Conservation (phyloP, 2,113 vertebrate genomes). For the Gymnobelideus leadbeateri region DNA sequence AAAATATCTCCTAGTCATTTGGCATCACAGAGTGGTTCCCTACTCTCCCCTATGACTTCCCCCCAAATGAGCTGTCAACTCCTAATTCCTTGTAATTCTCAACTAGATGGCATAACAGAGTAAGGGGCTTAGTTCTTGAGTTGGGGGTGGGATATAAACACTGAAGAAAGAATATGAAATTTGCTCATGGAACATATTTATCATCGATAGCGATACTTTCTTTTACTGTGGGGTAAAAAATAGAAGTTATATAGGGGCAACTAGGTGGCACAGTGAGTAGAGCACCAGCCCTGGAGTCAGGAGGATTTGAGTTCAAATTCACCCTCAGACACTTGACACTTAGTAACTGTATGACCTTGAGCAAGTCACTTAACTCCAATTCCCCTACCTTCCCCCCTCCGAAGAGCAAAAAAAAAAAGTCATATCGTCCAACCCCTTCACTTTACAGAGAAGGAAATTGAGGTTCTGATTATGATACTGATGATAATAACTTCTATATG, state of each 20-base stretch:
- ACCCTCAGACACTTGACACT: no score
- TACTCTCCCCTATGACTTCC: not conserved
- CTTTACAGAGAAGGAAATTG: not conserved
- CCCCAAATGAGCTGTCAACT: not conserved
- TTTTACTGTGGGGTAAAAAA: not conserved
- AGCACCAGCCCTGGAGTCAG: no score
- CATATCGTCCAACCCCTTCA: not conserved
- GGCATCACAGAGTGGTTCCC: not conserved
- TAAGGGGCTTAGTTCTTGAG: not conserved
- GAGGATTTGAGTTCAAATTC: no score
- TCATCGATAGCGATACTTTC: not conserved
- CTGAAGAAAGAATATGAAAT: not conserved
- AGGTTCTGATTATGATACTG: not conserved
- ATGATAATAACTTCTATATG: not conserved
- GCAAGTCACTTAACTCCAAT: no score
- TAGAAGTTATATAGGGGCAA: not conserved
- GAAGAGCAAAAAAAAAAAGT: no score
- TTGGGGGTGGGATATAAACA: not conserved
- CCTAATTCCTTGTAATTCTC: not conserved
- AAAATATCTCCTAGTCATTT: not conserved
- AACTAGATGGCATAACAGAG: not conserved
- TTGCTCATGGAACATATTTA: not conserved
- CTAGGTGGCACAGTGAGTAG: no score
- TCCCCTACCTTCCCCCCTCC: no score
- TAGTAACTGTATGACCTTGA: no score